Evolutionary conservation across 2,888 invertebrate species (phyloP), one percentile per base, ranked within the genome.

Genomic region (Thymelicus acteon): DNA sequence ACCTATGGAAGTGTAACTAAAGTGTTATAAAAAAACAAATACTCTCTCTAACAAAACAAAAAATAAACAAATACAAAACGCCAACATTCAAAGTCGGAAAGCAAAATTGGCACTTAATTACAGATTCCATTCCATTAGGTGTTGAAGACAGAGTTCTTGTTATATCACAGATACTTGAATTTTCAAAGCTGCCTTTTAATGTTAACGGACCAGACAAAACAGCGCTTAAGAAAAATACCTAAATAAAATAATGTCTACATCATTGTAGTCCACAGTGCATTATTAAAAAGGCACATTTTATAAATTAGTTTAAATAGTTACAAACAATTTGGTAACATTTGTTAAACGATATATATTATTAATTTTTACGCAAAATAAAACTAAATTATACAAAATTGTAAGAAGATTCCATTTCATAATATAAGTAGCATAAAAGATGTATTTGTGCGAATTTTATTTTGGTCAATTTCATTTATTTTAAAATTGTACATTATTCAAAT

Each of bases 151-250:
- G 72, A 73, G 79, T 79, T 76, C 75, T 79, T 77, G 72, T 80
- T 78, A 76, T 90, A 91, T 91, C 91, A 90, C 91, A 91, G 90
- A 84, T 85, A 80, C 81, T 82, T 78, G 73, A 80, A 80, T 83
- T 85, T 84, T 80, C 80, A 84, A 85, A 85, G 82, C 77, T 70
- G 70, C 64, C 57, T 61, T 47, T 13, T 54, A 62, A 68, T 19
- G 44, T 44, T 44, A 15, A 19, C 19, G 8, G 39, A 58, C 13
- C 39, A 60, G 40, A 65, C 19, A 40, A 31, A 31, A 31, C 48
- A 61, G 63, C 13, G 19, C 37, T 24, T 52, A 24, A 49, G 60
- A 61, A 71, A 65, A 71, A 71, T 60, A 60, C 44, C 37, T 52
- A 60, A 64, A 64, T 48, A 60, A 65, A 64, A 64, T 58, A 69